These are phyloP conservation scores for Tragelaphus eurycerus DNA, from an alignment of 2,797 vertebrate genomes.

Conservation along the genomic window DNA sequence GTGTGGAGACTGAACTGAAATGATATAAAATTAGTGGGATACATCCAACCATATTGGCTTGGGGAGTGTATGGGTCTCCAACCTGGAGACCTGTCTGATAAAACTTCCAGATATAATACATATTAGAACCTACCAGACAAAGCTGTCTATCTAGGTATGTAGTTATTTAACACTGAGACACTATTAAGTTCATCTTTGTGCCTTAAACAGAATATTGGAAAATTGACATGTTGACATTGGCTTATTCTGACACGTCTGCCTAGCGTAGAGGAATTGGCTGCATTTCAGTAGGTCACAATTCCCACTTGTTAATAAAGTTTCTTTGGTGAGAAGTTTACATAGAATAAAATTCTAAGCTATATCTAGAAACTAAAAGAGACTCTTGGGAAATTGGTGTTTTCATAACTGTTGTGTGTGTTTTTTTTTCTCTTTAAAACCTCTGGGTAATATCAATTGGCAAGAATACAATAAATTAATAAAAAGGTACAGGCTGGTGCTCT, in stretches of 20 bases:
- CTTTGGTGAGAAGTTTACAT: background rate
- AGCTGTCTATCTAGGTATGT: background rate
- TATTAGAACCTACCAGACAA: background rate
- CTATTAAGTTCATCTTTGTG: background rate
- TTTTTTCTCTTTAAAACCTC: background rate
- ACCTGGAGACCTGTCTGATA: background rate
- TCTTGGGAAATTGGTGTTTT: background rate
- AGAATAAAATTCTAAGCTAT: constrained; percentile 27
- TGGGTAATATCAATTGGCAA: constrained; percentile 37
- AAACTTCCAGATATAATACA: background rate
- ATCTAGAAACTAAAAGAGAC: constrained; percentile 37
- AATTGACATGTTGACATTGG: background rate
- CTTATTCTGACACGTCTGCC: background rate
- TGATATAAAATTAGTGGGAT: background rate
- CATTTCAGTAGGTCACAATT: constrained; percentile 42
- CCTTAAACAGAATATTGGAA: background rate
- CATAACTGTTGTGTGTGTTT: background rate
- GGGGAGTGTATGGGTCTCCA: no score
- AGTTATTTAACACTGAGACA: background rate
- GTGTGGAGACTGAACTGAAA: background rate
- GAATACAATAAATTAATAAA: constrained; percentile 51
- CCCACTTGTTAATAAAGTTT: constrained; percentile 45
- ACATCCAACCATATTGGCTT: background rate
- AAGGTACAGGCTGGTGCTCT: constrained; percentile 31
- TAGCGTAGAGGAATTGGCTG: background rate